Base-by-base conservation (phyloP, 1,140 invertebrate genomes). In the Diachasma alloeum region DNA sequence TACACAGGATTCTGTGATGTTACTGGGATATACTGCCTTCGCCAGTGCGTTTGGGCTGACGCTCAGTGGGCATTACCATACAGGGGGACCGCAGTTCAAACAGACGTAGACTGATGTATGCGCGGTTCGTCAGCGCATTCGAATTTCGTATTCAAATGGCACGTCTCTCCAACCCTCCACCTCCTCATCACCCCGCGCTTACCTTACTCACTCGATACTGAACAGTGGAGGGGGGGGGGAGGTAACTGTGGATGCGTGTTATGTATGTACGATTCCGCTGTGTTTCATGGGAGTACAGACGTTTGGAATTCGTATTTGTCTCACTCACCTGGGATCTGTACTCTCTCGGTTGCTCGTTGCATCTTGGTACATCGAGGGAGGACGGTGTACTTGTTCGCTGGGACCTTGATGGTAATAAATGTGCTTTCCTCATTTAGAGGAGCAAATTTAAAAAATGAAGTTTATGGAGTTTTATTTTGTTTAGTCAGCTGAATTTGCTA, bases 91-190 rank as follows among this genome's bases (percentile, higher is more conserved):
- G 84, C 86, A 87, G 86, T 87, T 87, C 86, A 87, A 88, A 87
- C 86, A 86, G 86, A 87, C 83, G 83, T 83, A 85, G 85, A 87
- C 81, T 85, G 86, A 87, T 87, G 86, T 87, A 86, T 86, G 87
- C 84, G 83, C 79, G 83, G 86, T 86, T 87, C 86, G 86, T 87
- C 87, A 88, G 83, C 82, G 83, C 81, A 83, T 84, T 84, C 84
- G 86, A 88, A 87, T 87, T 87, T 87, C 86, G 86, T 87, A 88
- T 88, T 87, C 87, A 88, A 87, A 88, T 88, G 85, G 82, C 84
- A 79, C 82, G 80, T 83, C 83, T 82, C 78, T 78, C 74, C 8
- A 19, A 59, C 56, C 59, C 72, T 63, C 59, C 31, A 15, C 17
- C 53, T 2, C 19, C 6, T 13, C 71, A 36, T 31, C 24, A 9